Evolutionary conservation across 2,113 vertebrate genomes (phyloP).

Genomic region (Gasterosteus aculeatus): DNA sequence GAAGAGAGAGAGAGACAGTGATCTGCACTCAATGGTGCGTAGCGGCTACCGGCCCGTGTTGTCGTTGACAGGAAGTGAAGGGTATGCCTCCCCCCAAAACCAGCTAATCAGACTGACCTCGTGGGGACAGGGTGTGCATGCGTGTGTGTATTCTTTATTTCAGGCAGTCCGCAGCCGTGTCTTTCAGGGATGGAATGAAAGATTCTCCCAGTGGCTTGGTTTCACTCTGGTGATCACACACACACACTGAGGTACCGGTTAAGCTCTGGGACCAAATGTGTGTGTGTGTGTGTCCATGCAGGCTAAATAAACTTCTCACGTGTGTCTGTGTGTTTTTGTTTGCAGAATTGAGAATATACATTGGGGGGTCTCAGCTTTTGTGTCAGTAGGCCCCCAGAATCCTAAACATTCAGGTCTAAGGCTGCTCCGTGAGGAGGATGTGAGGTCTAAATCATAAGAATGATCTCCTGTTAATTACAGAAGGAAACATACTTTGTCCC

Average conservation of each 20-base stretch:
- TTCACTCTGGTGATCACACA: constrained; percentile 47
- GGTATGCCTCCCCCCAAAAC: constrained; percentile 60
- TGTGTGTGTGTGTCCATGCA: constrained; percentile 6
- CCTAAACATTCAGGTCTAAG: neutral
- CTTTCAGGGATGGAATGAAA: constrained; percentile 37
- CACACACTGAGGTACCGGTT: constrained; percentile 38
- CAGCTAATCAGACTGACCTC: constrained; percentile 67
- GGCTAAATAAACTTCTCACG: neutral
- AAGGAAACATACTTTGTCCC: neutral
- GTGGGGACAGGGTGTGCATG: constrained; percentile 38
- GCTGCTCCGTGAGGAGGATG: neutral
- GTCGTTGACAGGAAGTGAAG: constrained; percentile 75
- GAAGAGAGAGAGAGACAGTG: constrained; percentile 15
- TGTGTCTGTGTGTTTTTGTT: neutral
- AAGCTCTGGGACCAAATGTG: constrained; percentile 19
- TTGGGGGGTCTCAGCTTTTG: neutral
- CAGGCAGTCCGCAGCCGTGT: neutral
- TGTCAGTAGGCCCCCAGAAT: neutral
- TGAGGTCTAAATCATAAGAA: neutral
- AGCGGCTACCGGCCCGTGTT: constrained; percentile 58
- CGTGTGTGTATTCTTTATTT: neutral
- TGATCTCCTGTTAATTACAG: neutral
- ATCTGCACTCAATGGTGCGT: constrained; percentile 59
- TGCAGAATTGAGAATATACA: neutral
- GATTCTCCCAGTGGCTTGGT: constrained; percentile 49